These are phyloP conservation scores for Enteromius radiatus DNA, from an alignment of 2,797 vertebrate genomes.

Conservation along the genomic window DNA sequence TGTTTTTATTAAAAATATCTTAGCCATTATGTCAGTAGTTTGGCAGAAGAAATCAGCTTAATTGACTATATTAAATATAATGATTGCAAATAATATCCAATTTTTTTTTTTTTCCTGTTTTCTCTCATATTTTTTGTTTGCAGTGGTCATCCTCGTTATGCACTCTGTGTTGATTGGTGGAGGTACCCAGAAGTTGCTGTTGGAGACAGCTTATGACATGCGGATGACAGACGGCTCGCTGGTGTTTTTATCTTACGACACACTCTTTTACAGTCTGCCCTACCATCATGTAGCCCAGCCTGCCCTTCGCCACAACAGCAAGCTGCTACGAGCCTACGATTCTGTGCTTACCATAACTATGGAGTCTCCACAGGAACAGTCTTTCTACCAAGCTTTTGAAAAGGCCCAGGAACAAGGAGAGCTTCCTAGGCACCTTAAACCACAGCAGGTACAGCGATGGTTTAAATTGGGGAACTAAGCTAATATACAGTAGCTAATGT, in stretches of 20 bases:
- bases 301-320: constrained; percentile 71
- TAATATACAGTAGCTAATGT: constrained; percentile 2
- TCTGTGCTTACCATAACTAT: constrained; percentile 81
- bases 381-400: constrained; percentile 78
- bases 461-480: not conserved
- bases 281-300: constrained; percentile 73
- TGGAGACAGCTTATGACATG: constrained; percentile 83
- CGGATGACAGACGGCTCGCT: constrained; percentile 78
- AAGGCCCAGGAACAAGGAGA: constrained; percentile 77
- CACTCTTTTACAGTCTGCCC: constrained; percentile 83
- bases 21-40: not conserved
- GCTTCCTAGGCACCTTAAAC: constrained; percentile 68
- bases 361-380: constrained; percentile 68
- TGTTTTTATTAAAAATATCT: too few relatives aligned
- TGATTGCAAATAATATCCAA: not conserved
- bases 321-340: constrained; percentile 80
- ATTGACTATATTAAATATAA: not conserved
- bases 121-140: constrained; percentile 17
- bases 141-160: constrained; percentile 86
- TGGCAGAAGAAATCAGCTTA: not conserved
- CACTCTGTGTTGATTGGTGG: constrained; percentile 83
- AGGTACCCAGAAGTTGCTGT: constrained; percentile 70
- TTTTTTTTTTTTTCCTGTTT: too few relatives aligned
- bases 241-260: constrained; percentile 83
- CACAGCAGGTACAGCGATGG: constrained; percentile 71